Base-by-base conservation (phyloP, 2,888 invertebrate genomes). In the Perizoma flavofasciatum region DNA sequence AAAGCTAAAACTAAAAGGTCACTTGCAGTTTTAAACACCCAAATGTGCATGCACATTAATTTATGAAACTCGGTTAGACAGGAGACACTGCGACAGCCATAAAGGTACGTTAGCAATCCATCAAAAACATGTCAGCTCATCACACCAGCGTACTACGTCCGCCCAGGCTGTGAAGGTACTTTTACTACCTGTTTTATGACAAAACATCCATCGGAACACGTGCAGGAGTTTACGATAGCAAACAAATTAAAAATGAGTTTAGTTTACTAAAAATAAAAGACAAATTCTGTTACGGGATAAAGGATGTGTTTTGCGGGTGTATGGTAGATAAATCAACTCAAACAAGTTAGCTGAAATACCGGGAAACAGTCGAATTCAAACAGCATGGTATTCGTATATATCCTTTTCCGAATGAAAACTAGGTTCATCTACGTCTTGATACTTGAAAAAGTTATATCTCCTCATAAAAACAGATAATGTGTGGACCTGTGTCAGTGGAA, bases 171-270 rank as follows among this genome's bases (percentile, higher is more conserved):
- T 77, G 79, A 78, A 78, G 68, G 72, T 76, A 76, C 82, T 83
- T 88, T 88, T 84, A 89, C 78, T 77, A 79, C 83, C 72, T 72
- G 72, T 78, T 83, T 85, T 81, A 85, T 79, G 82, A 77, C 77
- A 70, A 70, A 75, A 77, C 76, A 75, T 71, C 73, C 73, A 71
- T 70, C 63, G 65, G 68, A 70, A 72, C 78, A 83, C 81, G 79
- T 82, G 85, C 84, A 79, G 78, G 74, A 71, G 76, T 89, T 89
- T 89, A 90, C 81, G 84, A 82, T 81, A 80, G 78, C 79, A 83
- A 83, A 87, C 87, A 90, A 90, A 90, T 91, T 89, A 89, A 90
- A 89, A 89, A 89, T 87, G 83, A 86, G 87, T 85, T 52, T 85
- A 85, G 86, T 88, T 88, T 86, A 87, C 81, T 71, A 75, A 84